Evolutionary conservation across 2,113 vertebrate species (phyloP), one percentile per base, ranked within the genome.

Genomic region (Suricata suricatta): DNA sequence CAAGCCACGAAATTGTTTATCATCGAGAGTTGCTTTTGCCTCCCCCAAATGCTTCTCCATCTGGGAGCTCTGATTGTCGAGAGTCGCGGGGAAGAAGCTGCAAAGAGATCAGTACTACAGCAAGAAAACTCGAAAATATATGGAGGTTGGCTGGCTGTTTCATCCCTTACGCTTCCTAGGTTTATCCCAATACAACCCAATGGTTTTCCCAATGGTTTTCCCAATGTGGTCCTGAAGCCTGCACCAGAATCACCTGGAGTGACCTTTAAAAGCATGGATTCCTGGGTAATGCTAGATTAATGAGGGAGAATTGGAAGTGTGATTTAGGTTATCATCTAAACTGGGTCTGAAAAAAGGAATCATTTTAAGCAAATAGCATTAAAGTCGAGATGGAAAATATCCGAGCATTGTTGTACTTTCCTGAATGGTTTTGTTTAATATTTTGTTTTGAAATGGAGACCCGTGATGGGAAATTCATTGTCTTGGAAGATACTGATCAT

Each of bases 381-480:
- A 5, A 77, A 69, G 15, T 87, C 83, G 81, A 19, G 44, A 47
- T 25, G 3, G 41, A 92, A 95, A 79, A 76, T 47, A 86, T 41
- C 86, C 88, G 15, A 80, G 31, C 10, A 21, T 66, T 50, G 27
- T 57, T 88, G 17, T 12, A 17, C 63, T 82, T 85, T 80, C 31
- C 80, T 57, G 27, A 69, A 79, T 89, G 57, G 68, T 81, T 76
- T 80, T 13, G 64, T 52, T 79, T 82, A 54, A 84, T 66, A 6
- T 95, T 96, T 81, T 77, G 79, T 93, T 93, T 90, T 60, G 19
- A 97, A 91, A 91, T 86, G 54, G 25, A 83, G 13, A 41, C 66
- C n/a, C 16, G 6, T 81, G 9, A 38, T 92, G 4, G 33, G 77
- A 66, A 96, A 77, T 64, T 69, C 47, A n/a, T 88, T 25, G 63